These are phyloP conservation scores for Himalopsyche phryganea DNA, from an alignment of 1,140 invertebrate species.

Conservation along the genomic window DNA sequence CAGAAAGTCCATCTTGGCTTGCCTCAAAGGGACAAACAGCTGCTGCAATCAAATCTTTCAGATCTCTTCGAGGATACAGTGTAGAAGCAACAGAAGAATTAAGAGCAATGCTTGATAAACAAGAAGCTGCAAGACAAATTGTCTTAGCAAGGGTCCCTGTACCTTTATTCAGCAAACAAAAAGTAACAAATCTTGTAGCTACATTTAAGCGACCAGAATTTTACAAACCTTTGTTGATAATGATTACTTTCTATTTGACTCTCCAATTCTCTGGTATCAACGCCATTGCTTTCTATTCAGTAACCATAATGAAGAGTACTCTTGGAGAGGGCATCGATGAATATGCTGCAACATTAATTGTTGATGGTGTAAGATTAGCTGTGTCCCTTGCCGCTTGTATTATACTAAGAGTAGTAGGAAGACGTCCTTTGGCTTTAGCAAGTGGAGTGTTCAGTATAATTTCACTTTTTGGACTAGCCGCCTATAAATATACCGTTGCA, in stretches of 20 bases:
- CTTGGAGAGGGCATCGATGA: conserved; percentile 53
- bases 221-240: conserved; percentile 58
- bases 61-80: conserved; percentile 52
- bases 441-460: conserved; percentile 57
- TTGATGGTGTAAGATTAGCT: conserved; percentile 65
- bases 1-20: conserved; percentile 72
- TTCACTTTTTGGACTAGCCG: conserved; percentile 51
- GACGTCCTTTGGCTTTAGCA: conserved; percentile 55
- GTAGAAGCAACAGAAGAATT: conserved; percentile 50
- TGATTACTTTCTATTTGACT: conserved; percentile 58
- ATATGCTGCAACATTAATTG: conserved; percentile 59
- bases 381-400: conserved; percentile 58
- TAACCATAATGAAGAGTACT: conserved; percentile 58
- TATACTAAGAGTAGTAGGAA: conserved; percentile 55
- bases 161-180: conserved; percentile 13
- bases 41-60: conserved; percentile 51
- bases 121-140: conserved; percentile 38
- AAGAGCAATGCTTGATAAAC: conserved; percentile 46
- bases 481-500: conserved; percentile 42
- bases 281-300: conserved; percentile 70
- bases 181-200: conserved; percentile 36
- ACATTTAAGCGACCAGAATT: conserved; percentile 47
- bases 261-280: conserved; percentile 64
- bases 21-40: conserved; percentile 52
- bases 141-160: conserved; percentile 36